Base-by-base conservation (phyloP, 2,797 vertebrate species). In the Leucoraja ocellata region DNA sequence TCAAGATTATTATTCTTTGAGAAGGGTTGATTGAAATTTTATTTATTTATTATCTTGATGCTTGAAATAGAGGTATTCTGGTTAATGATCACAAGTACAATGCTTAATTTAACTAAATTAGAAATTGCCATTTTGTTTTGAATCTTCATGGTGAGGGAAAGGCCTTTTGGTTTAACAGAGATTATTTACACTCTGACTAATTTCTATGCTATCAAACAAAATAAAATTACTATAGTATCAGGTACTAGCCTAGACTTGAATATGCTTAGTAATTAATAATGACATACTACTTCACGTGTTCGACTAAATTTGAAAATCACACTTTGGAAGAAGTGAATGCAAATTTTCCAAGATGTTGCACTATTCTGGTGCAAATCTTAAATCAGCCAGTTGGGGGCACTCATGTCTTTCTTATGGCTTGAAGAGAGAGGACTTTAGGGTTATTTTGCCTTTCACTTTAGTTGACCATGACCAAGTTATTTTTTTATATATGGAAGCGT, bases 321-420 rank as follows among this genome's bases (percentile, higher is more conserved):
- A 36, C 63, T 88, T 68, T 63, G 6, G 63, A 88, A 32, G 65
- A 36, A 88, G 63, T 79, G 36, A 79, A 39, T 54, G 58, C 10
- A 88, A 86, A 68, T 68, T 32, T 84, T 18, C n/a, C 61, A 68
- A 1, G 14, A n/a, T 58, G 58, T 86, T n/a, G 28, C 6, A 86
- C 58, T 88, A 68, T 92, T 58, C 73, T 54, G 68, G 10, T 54
- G 68, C 73, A 76, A 71, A 76, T 76, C 68, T 54, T 73, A 68
- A 46, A 36, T 58, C 36, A 92, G 71, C 90, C 90, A 76, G 73
- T 76, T 13, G 90, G 90, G 90, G 90, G 90, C 90, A 92, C 68
- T 92, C 71, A 92, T 73, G 39, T 71, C 90, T 76, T 92, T 92
- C 90, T 76, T 28, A 74, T 92, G 25, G 71, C 90, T 92, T 23